Base-by-base conservation (phyloP, 2,113 vertebrate genomes). In the Caranx ignobilis region DNA sequence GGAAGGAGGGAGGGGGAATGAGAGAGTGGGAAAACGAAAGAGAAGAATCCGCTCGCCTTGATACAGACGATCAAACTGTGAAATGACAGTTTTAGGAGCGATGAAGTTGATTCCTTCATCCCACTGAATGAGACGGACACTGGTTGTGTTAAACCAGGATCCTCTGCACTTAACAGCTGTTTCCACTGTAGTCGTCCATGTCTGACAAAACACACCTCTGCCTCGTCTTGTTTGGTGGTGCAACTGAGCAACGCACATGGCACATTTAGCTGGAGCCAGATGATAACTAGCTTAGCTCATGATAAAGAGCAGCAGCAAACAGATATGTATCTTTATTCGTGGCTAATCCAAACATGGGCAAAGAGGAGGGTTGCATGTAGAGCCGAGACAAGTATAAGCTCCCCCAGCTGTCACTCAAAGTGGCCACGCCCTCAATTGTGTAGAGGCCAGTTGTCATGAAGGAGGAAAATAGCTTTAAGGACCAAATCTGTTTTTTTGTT, bases 1-100 rank as follows among this genome's bases (percentile, higher is more conserved):
- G 62, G 34, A 11, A 15, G 56, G 67, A 77, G 85, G 80, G 87
- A 91, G 88, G 69, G 73, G 61, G 75, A 72, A 80, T 75, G 72
- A 79, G 77, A 81, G 68, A 70, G 74, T 6, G 68, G 43, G 47
- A 32, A 45, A 75, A 77, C 2, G 11, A 79, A 65, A 71, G 50
- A 65, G 47, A 62, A 82, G 75, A 82, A 91, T 79, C 61, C 45
- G 60, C 71, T 87, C 61, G 45, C 85, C 90, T 93, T 91, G 94
- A 94, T 95, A 95, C 93, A 95, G 82, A 91, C 94, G 91, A 93
- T 94, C 93, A 93, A 93, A 94, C 74, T 87, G 68, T 87, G 68
- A 87, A 92, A 95, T 85, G 90, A 89, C 85, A 88, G 87, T 90
- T 85, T 85, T 88, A 88, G 45, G 82, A 90, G 87, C 77, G 48